Evolutionary conservation across 2,113 vertebrate genomes (phyloP).

Genomic region (Xiphophorus couchianus): DNA sequence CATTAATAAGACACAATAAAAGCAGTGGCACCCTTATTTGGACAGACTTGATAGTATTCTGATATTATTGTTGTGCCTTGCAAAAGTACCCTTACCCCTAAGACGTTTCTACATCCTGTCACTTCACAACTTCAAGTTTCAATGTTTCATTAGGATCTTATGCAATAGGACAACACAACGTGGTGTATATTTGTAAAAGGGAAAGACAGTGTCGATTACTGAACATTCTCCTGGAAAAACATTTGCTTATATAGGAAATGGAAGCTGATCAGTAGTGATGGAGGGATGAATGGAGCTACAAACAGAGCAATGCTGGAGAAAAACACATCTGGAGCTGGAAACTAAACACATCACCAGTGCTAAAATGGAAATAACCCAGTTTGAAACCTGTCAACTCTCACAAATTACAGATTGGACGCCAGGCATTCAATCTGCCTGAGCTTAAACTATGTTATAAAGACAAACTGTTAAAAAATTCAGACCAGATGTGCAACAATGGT

Average conservation of each 20-base stretch:
- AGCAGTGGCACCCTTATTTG: conserved; percentile 62
- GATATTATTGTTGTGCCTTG: background rate
- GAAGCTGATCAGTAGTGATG: too few relatives aligned
- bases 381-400: background rate
- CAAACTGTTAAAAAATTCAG: too few relatives aligned
- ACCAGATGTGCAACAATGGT: background rate
- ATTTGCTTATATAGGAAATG: too few relatives aligned
- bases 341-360: background rate
- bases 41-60: conserved; percentile 40
- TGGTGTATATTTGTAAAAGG: background rate
- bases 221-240: too few relatives aligned
- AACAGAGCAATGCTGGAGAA: too few relatives aligned
- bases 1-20: conserved; percentile 38
- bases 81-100: background rate
- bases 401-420: background rate
- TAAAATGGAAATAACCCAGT: background rate
- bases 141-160: background rate
- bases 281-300: too few relatives aligned
- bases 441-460: background rate
- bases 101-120: background rate
- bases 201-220: background rate
- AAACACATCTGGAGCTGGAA: background rate
- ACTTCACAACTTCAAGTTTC: background rate
- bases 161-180: background rate
- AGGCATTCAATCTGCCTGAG: background rate